phyloP scores from a whole-genome alignment of 2,888 invertebrate species.

The Cryptocheilus praepositus region DNA sequence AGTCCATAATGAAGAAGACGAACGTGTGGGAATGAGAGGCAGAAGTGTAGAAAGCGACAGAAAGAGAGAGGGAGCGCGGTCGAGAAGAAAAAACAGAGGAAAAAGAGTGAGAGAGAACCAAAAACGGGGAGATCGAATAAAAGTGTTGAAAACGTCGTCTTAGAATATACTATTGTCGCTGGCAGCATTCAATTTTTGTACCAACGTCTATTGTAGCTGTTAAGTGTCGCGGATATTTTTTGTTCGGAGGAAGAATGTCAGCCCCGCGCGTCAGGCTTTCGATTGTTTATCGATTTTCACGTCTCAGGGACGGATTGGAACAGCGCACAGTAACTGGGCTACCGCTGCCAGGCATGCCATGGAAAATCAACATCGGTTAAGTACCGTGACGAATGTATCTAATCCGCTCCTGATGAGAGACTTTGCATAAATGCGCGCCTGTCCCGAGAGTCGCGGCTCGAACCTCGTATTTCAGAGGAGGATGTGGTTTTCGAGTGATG shows the following conservation, averaged over 20 bases:
- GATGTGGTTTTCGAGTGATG: constrained; percentile 51
- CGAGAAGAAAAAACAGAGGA: constrained; percentile 1
- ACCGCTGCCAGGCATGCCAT: neutral
- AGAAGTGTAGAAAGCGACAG: constrained; percentile 16
- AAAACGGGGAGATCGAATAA: constrained; percentile 40
- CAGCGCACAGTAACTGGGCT: neutral
- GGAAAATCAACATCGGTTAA: neutral
- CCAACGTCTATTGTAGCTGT: constrained; percentile 72
- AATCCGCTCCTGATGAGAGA: constrained; percentile 35
- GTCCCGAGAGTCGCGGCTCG: constrained; percentile 51
- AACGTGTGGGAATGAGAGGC: neutral
- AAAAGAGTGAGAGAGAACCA: constrained; percentile 9
- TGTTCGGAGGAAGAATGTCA: no score
- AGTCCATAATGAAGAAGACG: constrained; percentile 30
- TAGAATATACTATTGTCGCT: constrained; percentile 67
- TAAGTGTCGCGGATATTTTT: constrained; percentile 55
- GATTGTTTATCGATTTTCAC: neutral
- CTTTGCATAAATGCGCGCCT: constrained; percentile 25
- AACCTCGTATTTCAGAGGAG: constrained; percentile 32
- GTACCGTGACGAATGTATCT: neutral
- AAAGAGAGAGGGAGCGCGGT: constrained; percentile 12
- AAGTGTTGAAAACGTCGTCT: constrained; percentile 58
- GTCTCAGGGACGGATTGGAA: neutral
- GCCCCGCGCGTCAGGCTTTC: no score
- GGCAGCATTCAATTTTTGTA: constrained; percentile 73